Percentiles rank a stretch among this genome's conserved stretches.
phyloP scores from a whole-genome alignment of 2,888 invertebrate species.

The Perizoma flavofasciatum region DNA sequence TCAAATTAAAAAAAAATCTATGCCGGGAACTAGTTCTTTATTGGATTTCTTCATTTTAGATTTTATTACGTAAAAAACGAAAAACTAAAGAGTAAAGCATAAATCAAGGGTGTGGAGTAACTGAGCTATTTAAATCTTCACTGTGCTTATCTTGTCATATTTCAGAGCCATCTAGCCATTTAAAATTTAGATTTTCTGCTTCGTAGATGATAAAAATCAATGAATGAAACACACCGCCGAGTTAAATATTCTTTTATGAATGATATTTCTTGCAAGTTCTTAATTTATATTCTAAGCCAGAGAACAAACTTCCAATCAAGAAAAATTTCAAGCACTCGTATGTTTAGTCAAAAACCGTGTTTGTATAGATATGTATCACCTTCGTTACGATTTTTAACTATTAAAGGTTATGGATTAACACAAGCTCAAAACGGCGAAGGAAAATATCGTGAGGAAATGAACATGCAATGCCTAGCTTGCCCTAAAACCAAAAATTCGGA shows the following conservation, averaged over 20 bases:
- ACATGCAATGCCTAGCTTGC: too few relatives aligned
- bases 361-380: too few relatives aligned
- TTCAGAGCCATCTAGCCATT: constrained; percentile 13
- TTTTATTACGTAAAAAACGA: too few relatives aligned
- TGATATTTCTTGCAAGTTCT: constrained; percentile 16
- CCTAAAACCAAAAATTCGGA: too few relatives aligned
- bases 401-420: too few relatives aligned
- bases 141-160: constrained; percentile 12
- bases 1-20: too few relatives aligned
- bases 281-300: constrained; percentile 38
- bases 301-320: constrained; percentile 51
- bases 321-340: constrained; percentile 46
- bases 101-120: background rate
- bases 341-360: background rate
- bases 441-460: too few relatives aligned
- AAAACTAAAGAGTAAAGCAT: too few relatives aligned
- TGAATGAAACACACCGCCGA: constrained; percentile 26
- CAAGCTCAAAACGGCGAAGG: too few relatives aligned
- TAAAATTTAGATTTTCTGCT: constrained; percentile 14
- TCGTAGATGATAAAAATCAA: constrained; percentile 29
- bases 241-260: constrained; percentile 5
- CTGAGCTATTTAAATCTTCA: background rate
- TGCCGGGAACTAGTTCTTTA: too few relatives aligned
- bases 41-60: too few relatives aligned
- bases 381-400: too few relatives aligned